phyloP scores from a whole-genome alignment of 1,140 invertebrate species.

The Bactericera cockerelli region DNA sequence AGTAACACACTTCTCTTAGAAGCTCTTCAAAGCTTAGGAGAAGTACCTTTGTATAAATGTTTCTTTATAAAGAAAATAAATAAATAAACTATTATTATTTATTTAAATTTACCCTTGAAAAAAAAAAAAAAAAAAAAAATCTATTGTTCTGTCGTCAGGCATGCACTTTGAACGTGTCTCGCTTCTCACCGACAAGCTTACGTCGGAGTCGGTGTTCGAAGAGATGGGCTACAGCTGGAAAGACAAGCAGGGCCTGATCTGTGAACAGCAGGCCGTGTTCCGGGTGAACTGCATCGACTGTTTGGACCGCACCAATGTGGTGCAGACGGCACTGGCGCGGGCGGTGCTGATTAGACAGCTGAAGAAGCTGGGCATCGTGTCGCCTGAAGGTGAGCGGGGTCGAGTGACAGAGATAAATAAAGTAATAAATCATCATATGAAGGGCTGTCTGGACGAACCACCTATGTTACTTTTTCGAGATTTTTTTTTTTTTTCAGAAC shows the following conservation, averaged over 20 bases:
- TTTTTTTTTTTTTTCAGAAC: too few relatives aligned
- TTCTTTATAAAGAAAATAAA: too few relatives aligned
- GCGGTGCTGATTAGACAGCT: slow-evolving; percentile 37
- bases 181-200: slow-evolving; percentile 62
- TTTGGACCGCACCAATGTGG: slow-evolving; percentile 90
- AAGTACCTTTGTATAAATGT: too few relatives aligned
- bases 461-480: too few relatives aligned
- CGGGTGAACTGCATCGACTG: slow-evolving; percentile 96
- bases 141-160: slow-evolving; percentile 50
- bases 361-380: slow-evolving; percentile 67
- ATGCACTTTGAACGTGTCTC: slow-evolving; percentile 96
- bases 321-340: slow-evolving; percentile 81
- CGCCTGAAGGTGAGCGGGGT: slow-evolving; percentile 62
- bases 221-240: slow-evolving; percentile 89
- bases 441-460: too few relatives aligned
- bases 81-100: too few relatives aligned
- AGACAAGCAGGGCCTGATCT: slow-evolving; percentile 80
- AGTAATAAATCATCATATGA: too few relatives aligned
- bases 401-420: too few relatives aligned
- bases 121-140: too few relatives aligned
- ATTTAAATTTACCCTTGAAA: too few relatives aligned
- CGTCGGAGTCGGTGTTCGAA: slow-evolving; percentile 56
- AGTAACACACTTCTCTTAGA: too few relatives aligned
- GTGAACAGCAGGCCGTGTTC: slow-evolving; percentile 78
- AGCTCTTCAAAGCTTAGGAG: too few relatives aligned